Conservation (phyloP, 2,797 vertebrate genomes). For the Delichon dasypus region DNA sequence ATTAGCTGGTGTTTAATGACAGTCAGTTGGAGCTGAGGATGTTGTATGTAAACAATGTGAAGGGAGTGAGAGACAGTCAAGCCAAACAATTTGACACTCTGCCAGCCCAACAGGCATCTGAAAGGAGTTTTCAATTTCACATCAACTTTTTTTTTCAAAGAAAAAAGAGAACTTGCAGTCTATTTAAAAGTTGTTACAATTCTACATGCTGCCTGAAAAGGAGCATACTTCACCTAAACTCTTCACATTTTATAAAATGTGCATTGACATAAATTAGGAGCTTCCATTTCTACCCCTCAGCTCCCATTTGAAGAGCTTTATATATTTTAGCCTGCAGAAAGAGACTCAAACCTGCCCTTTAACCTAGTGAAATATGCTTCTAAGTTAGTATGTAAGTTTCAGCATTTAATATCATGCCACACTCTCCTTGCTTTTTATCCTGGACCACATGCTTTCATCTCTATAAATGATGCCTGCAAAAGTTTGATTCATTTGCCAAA, state of each 20-base stretch:
- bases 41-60: conserved; percentile 34
- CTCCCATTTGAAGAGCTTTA: background rate
- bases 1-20: conserved; percentile 16
- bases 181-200: conserved; percentile 1
- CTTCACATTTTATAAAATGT: background rate
- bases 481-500: background rate
- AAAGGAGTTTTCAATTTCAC: conserved; percentile 53
- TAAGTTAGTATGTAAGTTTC: background rate
- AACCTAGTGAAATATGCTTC: background rate
- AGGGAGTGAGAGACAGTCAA: conserved; percentile 8
- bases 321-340: background rate
- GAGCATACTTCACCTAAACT: background rate
- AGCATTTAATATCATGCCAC: background rate
- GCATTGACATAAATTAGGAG: background rate
- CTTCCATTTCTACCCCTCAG: background rate
- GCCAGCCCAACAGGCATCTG: conserved; percentile 38
- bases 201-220: background rate
- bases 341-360: background rate
- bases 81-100: background rate
- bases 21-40: background rate
- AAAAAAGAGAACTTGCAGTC: conserved; percentile 24
- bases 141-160: conserved; percentile 29
- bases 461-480: background rate
- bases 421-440: background rate
- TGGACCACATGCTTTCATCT: background rate